Percentiles rank a stretch among this genome's conserved stretches.
phyloP scores from a whole-genome alignment of 2,113 vertebrate genomes.

The Loxodonta africana region DNA sequence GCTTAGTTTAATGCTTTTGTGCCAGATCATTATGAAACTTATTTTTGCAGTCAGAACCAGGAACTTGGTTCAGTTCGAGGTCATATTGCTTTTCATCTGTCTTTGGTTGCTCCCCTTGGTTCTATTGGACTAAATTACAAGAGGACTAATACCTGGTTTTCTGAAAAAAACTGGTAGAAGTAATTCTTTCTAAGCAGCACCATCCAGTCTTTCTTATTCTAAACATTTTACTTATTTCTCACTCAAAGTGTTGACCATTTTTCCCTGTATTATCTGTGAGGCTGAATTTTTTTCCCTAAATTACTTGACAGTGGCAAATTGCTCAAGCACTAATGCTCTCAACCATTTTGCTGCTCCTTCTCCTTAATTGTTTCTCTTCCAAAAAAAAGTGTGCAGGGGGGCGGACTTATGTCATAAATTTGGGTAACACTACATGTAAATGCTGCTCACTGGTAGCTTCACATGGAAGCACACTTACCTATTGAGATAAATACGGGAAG shows the following conservation, averaged over 20 bases:
- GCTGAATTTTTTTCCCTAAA: not conserved
- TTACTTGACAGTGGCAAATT: not conserved
- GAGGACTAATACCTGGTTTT: not conserved
- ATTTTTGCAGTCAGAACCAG: not conserved
- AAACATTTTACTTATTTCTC: not conserved
- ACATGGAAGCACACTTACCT: not conserved
- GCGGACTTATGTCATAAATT: not conserved
- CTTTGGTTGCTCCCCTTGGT: not conserved
- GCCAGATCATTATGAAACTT: not conserved
- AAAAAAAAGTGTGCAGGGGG: not conserved
- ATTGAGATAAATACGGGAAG: not conserved
- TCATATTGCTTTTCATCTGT: not conserved
- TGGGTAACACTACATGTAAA: not conserved
- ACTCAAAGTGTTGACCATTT: not conserved
- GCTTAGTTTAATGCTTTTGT: not conserved
- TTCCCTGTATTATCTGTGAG: not conserved
- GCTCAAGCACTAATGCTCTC: not conserved
- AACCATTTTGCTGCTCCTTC: not conserved
- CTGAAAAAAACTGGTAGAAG: not conserved
- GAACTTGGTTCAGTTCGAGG: not conserved
- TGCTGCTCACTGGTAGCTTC: not conserved
- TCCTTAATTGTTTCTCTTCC: not conserved
- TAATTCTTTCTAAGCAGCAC: not conserved
- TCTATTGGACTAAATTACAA: not conserved
- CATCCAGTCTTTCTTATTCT: not conserved